Conservation (phyloP, 2,888 invertebrate species). For the Sinopyrophorus schimmeli region DNA sequence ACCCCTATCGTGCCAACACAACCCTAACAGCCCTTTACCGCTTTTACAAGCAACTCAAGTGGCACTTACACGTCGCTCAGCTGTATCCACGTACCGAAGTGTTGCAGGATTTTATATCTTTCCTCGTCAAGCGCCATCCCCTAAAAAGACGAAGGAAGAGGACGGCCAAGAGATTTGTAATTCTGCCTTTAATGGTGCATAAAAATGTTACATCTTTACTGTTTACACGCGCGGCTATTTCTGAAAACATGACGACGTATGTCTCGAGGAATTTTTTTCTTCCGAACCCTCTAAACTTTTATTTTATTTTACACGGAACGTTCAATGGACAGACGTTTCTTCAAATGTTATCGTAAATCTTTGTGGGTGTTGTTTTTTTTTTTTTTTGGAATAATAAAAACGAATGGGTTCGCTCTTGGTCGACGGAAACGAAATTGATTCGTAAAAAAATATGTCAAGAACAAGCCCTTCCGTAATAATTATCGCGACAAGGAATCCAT, state of each 20-base stretch:
- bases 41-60: constrained; percentile 41
- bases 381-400: too few relatives aligned
- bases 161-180: constrained; percentile 34
- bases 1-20: constrained; percentile 32
- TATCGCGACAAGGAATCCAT: too few relatives aligned
- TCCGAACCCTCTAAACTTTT: too few relatives aligned
- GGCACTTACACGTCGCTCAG: constrained; percentile 39
- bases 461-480: too few relatives aligned
- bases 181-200: constrained; percentile 42
- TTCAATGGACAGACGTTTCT: too few relatives aligned
- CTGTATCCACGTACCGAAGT: constrained; percentile 38
- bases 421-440: too few relatives aligned
- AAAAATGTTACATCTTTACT: constrained; percentile 40
- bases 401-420: too few relatives aligned
- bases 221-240: constrained; percentile 36
- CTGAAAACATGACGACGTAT: constrained; percentile 17
- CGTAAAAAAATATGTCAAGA: too few relatives aligned
- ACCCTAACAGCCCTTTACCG: constrained; percentile 35
- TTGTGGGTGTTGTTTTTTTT: too few relatives aligned
- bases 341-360: too few relatives aligned
- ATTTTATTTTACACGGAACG: too few relatives aligned
- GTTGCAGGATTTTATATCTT: constrained; percentile 31
- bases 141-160: constrained; percentile 19
- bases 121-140: constrained; percentile 18
- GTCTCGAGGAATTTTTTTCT: too few relatives aligned